These are phyloP conservation scores for Machimus rusticus DNA, from an alignment of 2,888 invertebrate genomes.

Conservation along the genomic window DNA sequence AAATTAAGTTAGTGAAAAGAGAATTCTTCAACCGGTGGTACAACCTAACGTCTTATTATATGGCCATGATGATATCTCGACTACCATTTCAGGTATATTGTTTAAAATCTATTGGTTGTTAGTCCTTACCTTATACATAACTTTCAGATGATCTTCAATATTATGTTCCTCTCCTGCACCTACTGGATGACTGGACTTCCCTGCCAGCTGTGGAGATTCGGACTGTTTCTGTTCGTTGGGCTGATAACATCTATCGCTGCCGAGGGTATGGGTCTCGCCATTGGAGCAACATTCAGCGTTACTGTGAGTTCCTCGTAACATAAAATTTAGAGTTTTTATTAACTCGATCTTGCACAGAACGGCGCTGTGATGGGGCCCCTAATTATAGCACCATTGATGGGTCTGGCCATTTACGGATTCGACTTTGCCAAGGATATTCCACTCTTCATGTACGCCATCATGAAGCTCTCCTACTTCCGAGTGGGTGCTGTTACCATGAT, in stretches of 20 bases:
- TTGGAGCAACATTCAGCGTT: constrained; percentile 74
- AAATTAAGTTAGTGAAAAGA: constrained; percentile 73
- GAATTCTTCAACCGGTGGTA: constrained; percentile 78
- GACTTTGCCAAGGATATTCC: constrained; percentile 73
- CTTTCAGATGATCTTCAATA: constrained; percentile 66
- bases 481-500: constrained; percentile 72
- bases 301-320: constrained; percentile 65
- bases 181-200: constrained; percentile 77
- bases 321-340: background rate
- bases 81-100: constrained; percentile 65
- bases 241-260: constrained; percentile 76
- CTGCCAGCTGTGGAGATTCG: constrained; percentile 69
- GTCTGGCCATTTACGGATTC: constrained; percentile 74
- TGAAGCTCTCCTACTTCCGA: constrained; percentile 73
- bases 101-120: background rate
- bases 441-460: constrained; percentile 67
- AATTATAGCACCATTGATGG: constrained; percentile 72
- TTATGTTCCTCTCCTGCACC: constrained; percentile 68
- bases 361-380: constrained; percentile 74
- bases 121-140: background rate
- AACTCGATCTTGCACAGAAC: constrained; percentile 63
- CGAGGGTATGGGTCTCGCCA: constrained; percentile 80
- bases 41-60: constrained; percentile 70
- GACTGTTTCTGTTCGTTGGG: constrained; percentile 72
- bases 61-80: constrained; percentile 70